Evolutionary conservation across 2,888 invertebrate species (phyloP), one percentile per base, ranked within the genome.

Genomic region (Phalera bucephala): DNA sequence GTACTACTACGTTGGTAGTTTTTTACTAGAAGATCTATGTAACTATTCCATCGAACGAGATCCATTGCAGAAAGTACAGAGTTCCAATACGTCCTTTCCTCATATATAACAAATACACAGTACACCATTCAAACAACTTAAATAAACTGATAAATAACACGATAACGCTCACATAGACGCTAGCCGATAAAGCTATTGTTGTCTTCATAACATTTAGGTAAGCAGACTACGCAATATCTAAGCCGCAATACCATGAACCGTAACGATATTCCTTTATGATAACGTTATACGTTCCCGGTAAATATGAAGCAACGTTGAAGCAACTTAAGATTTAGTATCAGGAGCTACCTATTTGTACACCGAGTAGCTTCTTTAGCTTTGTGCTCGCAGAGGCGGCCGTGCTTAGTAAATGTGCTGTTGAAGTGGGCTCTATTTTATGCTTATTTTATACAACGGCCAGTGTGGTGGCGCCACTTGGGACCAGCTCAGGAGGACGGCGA

Each of bases 251-350:
- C 64, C 70, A 67, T 69, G 62, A 73, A 72, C 73, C 69, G 72
- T 75, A 78, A 76, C 66, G 74, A 64, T 72, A 73, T 58, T 32
- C 52, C 56, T 73, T 75, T 78, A 76, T 67, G 75, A 67, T 76
- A 74, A 75, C 70, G 65, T 58, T 51, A 37, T 52, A 60, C 64
- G 59, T 53, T 63, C 46, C 50, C 37, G 41, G 40, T 44, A 62
- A 56, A 67, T 66, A 64, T 60, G 57, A 66, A 63, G 64, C 58
- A 45, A 40, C 48, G 44, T 33, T 37, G 25, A 46, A 45, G 43
- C 39, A 45, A 39, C 41, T 42, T 27, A 31, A 46, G 46, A 52
- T 50, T 43, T 54, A 55, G 30, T 46, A 42, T 54, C 39, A 39
- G 41, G 36, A 36, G 45, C 45, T 38, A 13, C 40, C 34, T 48